phyloP scores from a whole-genome alignment of 2,797 vertebrate genomes.

The Pachyuromys duprasi region DNA sequence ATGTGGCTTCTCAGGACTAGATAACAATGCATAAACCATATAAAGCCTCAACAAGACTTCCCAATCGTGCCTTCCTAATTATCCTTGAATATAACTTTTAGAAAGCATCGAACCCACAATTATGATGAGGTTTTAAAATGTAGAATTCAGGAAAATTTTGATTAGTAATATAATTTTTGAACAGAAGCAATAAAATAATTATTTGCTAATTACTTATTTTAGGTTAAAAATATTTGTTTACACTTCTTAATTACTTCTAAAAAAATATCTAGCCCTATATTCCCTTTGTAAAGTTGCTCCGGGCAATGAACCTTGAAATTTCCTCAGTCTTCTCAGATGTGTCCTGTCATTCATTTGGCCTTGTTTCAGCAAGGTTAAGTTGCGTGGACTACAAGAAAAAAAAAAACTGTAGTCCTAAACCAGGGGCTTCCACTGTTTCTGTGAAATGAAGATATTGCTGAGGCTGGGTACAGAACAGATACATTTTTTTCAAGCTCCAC shows the following conservation, averaged over 20 bases:
- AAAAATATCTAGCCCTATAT: not conserved
- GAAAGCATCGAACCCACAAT: not conserved
- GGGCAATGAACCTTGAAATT: not conserved
- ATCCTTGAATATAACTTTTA: not conserved
- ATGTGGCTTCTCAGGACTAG: not conserved
- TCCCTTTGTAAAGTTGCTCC: not conserved
- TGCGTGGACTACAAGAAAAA: not conserved
- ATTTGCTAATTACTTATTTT: not conserved
- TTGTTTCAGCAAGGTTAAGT: not conserved
- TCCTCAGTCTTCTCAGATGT: not conserved
- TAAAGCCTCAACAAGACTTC: not conserved
- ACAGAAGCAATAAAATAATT: not conserved
- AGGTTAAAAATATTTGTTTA: slow-evolving; percentile 7
- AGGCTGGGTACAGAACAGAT: not conserved
- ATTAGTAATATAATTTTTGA: not conserved
- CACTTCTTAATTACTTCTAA: not conserved
- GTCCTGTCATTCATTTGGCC: not conserved
- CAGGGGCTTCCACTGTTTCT: not conserved
- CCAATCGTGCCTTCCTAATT: slow-evolving; percentile 3
- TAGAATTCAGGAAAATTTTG: slow-evolving; percentile 3
- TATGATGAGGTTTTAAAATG: not conserved
- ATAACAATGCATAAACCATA: not conserved
- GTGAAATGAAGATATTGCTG: not conserved
- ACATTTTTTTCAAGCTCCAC: not conserved
- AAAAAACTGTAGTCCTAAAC: not conserved